Base-by-base conservation (phyloP, 2,797 vertebrate genomes). In the Chlorospingus flavigularis region DNA sequence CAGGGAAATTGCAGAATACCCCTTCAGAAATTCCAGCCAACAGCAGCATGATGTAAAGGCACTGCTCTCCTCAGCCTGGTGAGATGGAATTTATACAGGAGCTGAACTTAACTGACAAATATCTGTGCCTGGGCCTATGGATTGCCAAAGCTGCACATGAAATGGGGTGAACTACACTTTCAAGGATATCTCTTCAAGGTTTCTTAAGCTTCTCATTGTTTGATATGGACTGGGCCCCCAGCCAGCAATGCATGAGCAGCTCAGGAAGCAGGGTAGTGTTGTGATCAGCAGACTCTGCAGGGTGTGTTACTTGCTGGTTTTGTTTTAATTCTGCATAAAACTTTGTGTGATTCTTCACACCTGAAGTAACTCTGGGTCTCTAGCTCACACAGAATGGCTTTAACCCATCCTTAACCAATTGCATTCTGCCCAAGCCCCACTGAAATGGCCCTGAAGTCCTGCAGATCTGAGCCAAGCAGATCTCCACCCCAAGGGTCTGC, bases 1-100 rank as follows among this genome's bases (percentile, higher is more conserved):
- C 30, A n/a, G 45, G 24, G 21, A 42, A 80, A 67, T 42, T 78
- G 54, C 42, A 39, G 17, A 53, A 31, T 50, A 40, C 2, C 2
- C 19, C 1, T 37, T 53, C 26, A 20, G 62, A 79, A 19, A 4
- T 13, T n/a, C 26, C 55, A 73, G 51, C 26, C 55, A 39, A 11
- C 9, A 58, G 30, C 47, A 25, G 8, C 8, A 13, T 0, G 0
- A 7, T 30, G 35, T 6, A 39, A 50, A 51, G 51, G 19, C 39
- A 30, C 20, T 3, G 2, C 1, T 5, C 35, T 45, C 28, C 63
- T 67, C 48, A 63, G 33, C 42, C 65, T 47, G 5, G 1, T 1
- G 5, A 67, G 19, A 19, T 5, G 6, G 20, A 17, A 13, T 35
- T 80, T 31, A 20, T 17, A 13, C 7, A 65, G 51, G 16, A 86